Conservation (phyloP, 2,113 vertebrate genomes). For the Stegostoma tigrinum region DNA sequence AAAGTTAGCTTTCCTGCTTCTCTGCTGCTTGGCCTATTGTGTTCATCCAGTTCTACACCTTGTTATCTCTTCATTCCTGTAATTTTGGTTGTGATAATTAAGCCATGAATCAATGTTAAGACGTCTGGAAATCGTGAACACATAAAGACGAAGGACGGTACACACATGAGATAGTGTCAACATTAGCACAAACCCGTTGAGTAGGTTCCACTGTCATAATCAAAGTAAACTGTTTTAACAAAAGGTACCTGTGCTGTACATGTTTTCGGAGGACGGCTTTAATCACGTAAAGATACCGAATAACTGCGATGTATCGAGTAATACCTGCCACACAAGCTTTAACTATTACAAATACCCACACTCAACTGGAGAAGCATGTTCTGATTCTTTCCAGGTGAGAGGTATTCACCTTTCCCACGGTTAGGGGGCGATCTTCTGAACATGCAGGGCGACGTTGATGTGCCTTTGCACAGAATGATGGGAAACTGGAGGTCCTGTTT, state of each 20-base stretch:
- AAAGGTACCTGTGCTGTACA: background rate
- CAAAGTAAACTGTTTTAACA: background rate
- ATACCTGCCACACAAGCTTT: background rate
- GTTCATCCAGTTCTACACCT: no score
- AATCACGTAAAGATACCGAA: background rate
- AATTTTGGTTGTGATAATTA: no score
- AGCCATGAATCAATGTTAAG: no score
- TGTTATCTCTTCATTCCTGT: no score
- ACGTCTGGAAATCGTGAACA: no score
- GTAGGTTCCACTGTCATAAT: background rate
- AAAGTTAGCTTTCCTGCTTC: no score
- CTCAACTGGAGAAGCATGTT: background rate
- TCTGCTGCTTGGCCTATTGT: no score
- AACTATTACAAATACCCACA: background rate
- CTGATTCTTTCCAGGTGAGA: no score
- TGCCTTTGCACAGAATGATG: background rate
- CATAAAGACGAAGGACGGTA: no score
- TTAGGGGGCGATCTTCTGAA: background rate
- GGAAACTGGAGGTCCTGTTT: background rate
- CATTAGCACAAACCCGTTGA: background rate
- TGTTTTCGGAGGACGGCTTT: background rate
- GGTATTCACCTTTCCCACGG: no score
- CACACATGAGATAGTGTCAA: background rate
- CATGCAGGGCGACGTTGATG: accelerated
- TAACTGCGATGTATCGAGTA: background rate